Conservation (phyloP, 2,888 invertebrate genomes). For the Himalopsyche kuldschensis region DNA sequence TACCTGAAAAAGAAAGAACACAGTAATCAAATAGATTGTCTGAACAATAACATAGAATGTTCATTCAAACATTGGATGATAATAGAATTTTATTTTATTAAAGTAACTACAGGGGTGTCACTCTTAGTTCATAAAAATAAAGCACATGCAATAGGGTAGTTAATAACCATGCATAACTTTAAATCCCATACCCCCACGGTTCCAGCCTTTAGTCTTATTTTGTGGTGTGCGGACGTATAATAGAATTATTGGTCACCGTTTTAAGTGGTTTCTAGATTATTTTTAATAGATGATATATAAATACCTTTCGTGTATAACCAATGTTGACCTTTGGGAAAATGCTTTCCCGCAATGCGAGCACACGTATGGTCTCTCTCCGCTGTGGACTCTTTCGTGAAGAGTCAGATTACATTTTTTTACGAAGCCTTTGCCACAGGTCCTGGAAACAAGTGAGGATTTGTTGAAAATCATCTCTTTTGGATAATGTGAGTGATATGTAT, state of each 20-base stretch:
- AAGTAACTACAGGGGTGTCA: too few species aligned
- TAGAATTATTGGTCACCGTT: too few species aligned
- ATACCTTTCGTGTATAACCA: slow-evolving; percentile 62
- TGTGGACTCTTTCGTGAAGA: slow-evolving; percentile 64
- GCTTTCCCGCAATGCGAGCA: slow-evolving; percentile 65
- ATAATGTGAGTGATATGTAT: too few species aligned
- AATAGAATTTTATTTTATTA: too few species aligned
- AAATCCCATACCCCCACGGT: too few species aligned
- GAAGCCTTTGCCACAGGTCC: slow-evolving; percentile 60
- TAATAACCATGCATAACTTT: too few species aligned
- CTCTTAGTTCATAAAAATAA: too few species aligned
- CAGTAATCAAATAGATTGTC: not conserved
- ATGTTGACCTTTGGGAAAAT: slow-evolving; percentile 63
- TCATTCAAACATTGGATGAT: not conserved
- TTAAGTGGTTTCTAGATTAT: not conserved
- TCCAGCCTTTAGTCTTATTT: too few species aligned
- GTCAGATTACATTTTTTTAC: slow-evolving; percentile 63
- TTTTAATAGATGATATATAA: not conserved
- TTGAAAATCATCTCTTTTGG: too few species aligned
- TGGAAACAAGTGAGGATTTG: too few species aligned
- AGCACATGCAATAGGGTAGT: too few species aligned
- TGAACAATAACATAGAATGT: not conserved
- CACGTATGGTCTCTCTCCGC: slow-evolving; percentile 64
- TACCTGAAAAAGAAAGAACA: slow-evolving; percentile 45
- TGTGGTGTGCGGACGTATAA: too few species aligned